Percentiles rank a stretch among this genome's conserved stretches.
These are phyloP conservation scores for Salarias fasciatus DNA, from an alignment of 2,797 vertebrate genomes.

Conservation along the genomic window DNA sequence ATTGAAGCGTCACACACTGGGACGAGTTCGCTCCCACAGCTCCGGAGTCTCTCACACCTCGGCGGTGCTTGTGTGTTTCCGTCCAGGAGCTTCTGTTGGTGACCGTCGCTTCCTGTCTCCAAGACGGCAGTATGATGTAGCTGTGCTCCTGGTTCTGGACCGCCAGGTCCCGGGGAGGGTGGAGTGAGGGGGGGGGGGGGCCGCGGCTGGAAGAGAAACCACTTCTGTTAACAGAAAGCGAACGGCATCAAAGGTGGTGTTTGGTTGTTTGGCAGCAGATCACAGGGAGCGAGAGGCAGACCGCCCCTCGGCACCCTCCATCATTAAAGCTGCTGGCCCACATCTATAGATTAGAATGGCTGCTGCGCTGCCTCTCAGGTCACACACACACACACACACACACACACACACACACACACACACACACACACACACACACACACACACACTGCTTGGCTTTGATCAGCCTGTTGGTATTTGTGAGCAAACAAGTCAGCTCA, in stretches of 20 bases:
- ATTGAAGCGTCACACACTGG: too few species aligned
- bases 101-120: too few species aligned
- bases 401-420: too few species aligned
- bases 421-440: too few species aligned
- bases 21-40: too few species aligned
- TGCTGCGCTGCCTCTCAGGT: slow-evolving; percentile 32
- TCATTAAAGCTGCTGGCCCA: slow-evolving; percentile 55
- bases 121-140: too few species aligned
- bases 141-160: too few species aligned
- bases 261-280: slow-evolving; percentile 58
- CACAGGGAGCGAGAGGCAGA: slow-evolving; percentile 39
- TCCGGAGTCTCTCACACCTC: too few species aligned
- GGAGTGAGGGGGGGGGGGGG: too few species aligned
- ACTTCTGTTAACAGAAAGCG: slow-evolving; percentile 37
- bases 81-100: too few species aligned
- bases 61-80: too few species aligned
- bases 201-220: slow-evolving; percentile 24
- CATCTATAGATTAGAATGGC: slow-evolving; percentile 46
- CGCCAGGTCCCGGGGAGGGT: too few species aligned
- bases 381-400: slow-evolving; percentile 5
- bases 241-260: slow-evolving; percentile 52
- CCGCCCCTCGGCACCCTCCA: slow-evolving; percentile 35
- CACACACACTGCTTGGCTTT: slow-evolving; percentile 25
- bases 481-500: slow-evolving; percentile 56
- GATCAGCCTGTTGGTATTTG: slow-evolving; percentile 49